Evolutionary conservation across 2,113 vertebrate species (phyloP), one percentile per base, ranked within the genome.

Genomic region (Ctenodactylus gundi): DNA sequence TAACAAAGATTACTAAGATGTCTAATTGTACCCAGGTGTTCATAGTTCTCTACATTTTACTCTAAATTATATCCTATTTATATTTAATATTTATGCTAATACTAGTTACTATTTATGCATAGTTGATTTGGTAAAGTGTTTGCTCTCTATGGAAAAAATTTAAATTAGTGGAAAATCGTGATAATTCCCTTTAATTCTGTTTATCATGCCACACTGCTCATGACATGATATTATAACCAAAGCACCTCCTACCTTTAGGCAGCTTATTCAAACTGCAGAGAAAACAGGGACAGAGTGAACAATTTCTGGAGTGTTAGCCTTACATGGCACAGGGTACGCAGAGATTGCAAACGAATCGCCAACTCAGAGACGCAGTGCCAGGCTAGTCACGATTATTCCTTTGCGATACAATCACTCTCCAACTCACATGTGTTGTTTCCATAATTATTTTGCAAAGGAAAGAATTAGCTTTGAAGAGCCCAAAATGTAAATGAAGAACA

Each of bases 21-120:
- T 27, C 49, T 96, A 92, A 96, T 90, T 92, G 82, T 94, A 92
- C 53, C 93, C 88, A 96, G 93, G 94, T 95, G 93, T 85, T 96
- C 81, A 11, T 81, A 88, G 85, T 95, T 95, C 41, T 41, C 76
- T 90, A 94, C 94, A 88, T 88, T 90, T 92, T 92, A 39, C 46
- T 97, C 73, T 93, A 92, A 95, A 95, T 95, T 88, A 94, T 95
- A 87, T 93, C 60, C 46, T 94, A 81, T 92, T 95, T 96, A 85
- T 97, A 92, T 85, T 95, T 96, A 95, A 94, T 96, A 94, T 88
- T 94, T 96, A 95, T 92, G 91, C 53, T 92, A 95, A 96, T 94
- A 85, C 80, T 95, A 95, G 90, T 87, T 93, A 83, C n/a, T 75
- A 64, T 44, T 91, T 95, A 88, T 81, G 65, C 58, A 81, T 39